Conservation (phyloP, 2,113 vertebrate genomes). For the Nothoprocta pentlandii region DNA sequence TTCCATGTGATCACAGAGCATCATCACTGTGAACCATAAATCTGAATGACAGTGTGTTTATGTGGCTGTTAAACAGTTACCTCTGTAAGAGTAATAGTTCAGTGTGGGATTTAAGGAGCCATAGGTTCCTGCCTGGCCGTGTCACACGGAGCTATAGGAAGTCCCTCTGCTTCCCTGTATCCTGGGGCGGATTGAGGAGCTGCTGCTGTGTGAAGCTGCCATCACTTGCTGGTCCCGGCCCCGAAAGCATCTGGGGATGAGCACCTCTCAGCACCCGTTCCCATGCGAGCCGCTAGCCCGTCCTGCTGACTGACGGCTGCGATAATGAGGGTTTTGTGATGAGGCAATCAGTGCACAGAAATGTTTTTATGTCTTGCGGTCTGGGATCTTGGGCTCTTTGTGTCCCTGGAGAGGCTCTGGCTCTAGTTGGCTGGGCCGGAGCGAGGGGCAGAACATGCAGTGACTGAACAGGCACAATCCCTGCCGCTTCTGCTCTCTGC, state of each 20-base stretch:
- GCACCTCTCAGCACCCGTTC: slow-evolving; percentile 9
- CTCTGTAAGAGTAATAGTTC: not conserved
- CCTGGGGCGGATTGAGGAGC: not conserved
- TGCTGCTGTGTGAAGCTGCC: not conserved
- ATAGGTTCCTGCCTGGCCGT: fast-evolving
- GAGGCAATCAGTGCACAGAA: slow-evolving; percentile 50
- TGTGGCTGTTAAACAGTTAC: not conserved
- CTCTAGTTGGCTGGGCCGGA: slow-evolving; percentile 20
- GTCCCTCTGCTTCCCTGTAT: not conserved
- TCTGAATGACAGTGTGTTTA: not conserved
- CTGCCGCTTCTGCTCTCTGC: not conserved
- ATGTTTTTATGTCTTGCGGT: slow-evolving; percentile 66
- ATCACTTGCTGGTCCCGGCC: slow-evolving; percentile 4
- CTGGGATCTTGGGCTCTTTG: slow-evolving; percentile 56
- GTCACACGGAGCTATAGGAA: not conserved
- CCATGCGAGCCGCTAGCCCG: slow-evolving; percentile 21
- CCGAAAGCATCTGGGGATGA: slow-evolving; percentile 3
- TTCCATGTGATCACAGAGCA: not conserved
- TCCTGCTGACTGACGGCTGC: slow-evolving; percentile 52
- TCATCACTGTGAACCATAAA: not conserved
- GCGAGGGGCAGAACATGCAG: slow-evolving; percentile 9
- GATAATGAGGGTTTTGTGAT: slow-evolving; percentile 65
- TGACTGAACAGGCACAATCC: slow-evolving; percentile 21
- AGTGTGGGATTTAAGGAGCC: not conserved
- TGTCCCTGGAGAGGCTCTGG: slow-evolving; percentile 32